A percentile compares a stretch with the other conserved stretches of the same genome.
These are phyloP conservation scores for Porites divaricata DNA, from an alignment of 92 coral and sea anemone genomes.

Conservation along the genomic window DNA sequence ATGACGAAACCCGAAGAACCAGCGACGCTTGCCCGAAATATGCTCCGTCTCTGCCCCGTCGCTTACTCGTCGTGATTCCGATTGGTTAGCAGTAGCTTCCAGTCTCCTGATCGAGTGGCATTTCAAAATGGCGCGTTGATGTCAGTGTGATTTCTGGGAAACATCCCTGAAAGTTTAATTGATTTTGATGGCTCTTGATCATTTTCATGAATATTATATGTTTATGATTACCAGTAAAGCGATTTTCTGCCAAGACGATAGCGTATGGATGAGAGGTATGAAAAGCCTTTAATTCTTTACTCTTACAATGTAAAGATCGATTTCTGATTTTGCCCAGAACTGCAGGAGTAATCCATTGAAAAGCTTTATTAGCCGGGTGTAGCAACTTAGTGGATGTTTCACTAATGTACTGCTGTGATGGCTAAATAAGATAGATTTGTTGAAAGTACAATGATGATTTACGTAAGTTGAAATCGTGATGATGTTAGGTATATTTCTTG, in stretches of 20 bases:
- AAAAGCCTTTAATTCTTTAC: not conserved
- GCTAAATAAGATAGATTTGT: too few species aligned
- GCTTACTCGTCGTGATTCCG: too few species aligned
- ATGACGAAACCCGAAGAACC: too few species aligned
- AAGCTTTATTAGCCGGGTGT: too few species aligned
- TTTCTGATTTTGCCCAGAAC: not conserved
- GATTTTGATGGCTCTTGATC: not conserved
- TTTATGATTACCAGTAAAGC: not conserved
- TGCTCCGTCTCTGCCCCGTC: too few species aligned
- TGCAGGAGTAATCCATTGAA: too few species aligned
- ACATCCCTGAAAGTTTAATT: not conserved
- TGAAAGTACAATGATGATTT: too few species aligned
- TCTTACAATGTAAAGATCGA: not conserved
- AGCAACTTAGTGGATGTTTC: too few species aligned
- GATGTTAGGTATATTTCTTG: too few species aligned
- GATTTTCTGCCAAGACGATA: not conserved
- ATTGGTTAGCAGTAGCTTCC: not conserved
- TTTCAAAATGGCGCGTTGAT: conserved; percentile 21
- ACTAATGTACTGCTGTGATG: too few species aligned
- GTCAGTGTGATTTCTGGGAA: not conserved
- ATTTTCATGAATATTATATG: not conserved
- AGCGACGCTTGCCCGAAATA: not conserved
- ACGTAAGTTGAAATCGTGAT: too few species aligned
- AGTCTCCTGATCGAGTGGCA: conserved; percentile 6
- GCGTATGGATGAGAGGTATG: conserved; percentile 3